Conservation (phyloP, 2,113 vertebrate genomes). For the Calcarius ornatus region DNA sequence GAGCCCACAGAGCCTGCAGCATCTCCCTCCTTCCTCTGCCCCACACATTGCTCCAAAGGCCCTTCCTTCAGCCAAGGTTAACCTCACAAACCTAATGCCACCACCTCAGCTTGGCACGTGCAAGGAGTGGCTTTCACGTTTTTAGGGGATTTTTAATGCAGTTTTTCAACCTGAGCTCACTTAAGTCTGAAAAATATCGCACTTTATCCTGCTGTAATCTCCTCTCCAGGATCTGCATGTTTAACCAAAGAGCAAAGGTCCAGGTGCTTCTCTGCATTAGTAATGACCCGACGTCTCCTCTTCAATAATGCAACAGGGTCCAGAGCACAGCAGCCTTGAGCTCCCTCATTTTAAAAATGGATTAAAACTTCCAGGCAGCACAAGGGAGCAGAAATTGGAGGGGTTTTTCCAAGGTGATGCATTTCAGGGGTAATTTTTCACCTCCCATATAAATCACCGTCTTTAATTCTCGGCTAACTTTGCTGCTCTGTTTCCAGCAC, state of each 20-base stretch:
- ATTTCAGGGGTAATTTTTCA: background rate
- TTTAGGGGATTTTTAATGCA: background rate
- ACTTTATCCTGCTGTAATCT: constrained; percentile 28
- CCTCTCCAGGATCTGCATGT: background rate
- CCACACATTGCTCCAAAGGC: accelerated
- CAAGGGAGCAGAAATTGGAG: background rate
- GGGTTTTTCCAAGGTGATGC: background rate
- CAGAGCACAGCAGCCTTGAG: background rate
- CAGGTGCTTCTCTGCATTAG: constrained; percentile 21
- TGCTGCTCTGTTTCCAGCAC: background rate
- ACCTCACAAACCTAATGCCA: background rate
- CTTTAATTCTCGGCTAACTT: background rate
- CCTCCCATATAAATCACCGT: background rate
- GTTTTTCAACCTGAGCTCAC: background rate
- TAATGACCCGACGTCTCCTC: background rate
- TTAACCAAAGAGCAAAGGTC: constrained; percentile 48
- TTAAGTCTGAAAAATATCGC: background rate
- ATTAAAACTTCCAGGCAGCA: background rate
- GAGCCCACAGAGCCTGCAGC: background rate
- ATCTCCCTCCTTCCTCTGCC: background rate
- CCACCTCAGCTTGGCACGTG: background rate
- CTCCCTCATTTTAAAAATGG: background rate
- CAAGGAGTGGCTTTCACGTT: background rate
- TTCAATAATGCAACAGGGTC: background rate
- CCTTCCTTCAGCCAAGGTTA: background rate